Base-by-base conservation (phyloP, 2,888 invertebrate species). In the Theristus sp. region DNA sequence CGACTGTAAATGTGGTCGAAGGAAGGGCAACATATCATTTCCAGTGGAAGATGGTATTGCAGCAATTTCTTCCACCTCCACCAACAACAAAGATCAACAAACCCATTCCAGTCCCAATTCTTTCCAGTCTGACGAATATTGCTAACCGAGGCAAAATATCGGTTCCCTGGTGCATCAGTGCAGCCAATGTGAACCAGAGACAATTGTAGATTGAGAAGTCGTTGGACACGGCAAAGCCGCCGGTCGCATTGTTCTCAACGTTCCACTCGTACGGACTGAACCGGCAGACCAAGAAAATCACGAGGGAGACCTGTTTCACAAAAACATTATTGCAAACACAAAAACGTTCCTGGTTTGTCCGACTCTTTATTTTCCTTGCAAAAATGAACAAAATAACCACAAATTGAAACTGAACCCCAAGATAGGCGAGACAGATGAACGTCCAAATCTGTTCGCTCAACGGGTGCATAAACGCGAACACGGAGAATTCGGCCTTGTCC, bases 211-310 rank as follows among this genome's bases (percentile, higher is more conserved):
- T 86, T 70, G 87, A 88, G 77, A 94, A 94, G 74, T 90, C 89
- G 74, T 91, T 93, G 53, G 72, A 70, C 29, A 72, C 70, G 20
- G 74, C 71, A 57, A 74, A 75, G 31, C 69, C 74, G 31, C 69
- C 74, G 47, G 66, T 67, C 2, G 70, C 65, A 56, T 68, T 73
- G 82, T 75, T 74, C 56, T 75, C 74, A 17, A 77, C 75, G 64
- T 88, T 82, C 96, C 96, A 98, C 78, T 98, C 98, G 75, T 90
- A 89, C 0, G 96, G 94, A 1, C 91, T 93, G 78, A 98, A 96
- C 66, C 94, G 79, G 60, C 91, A 91, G 47, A 98, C 96, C 67
- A 94, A 84, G 79, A 94, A 96, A 26, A 96, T 81, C 24, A 96
- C 93, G 66, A 96, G 89, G 76, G 93, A 93, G 57, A 94, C 93